These are phyloP conservation scores for Lophius piscatorius DNA, from an alignment of 2,113 vertebrate species.

Conservation along the genomic window DNA sequence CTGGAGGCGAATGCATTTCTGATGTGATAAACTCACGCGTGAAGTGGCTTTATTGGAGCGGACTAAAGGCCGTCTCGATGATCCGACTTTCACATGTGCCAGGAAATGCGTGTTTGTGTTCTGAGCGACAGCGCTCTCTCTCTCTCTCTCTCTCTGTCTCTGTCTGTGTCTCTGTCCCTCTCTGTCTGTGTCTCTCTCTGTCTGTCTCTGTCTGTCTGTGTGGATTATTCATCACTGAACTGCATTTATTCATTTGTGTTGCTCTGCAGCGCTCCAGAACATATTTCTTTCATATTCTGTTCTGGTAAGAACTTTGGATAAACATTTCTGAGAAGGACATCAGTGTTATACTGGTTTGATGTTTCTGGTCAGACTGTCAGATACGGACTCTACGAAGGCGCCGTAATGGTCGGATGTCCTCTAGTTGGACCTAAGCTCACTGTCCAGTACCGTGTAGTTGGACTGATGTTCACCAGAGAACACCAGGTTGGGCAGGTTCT, in stretches of 20 bases:
- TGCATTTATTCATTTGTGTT: constrained; percentile 36
- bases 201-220: constrained; percentile 18
- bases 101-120: too few species aligned
- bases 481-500: too few species aligned
- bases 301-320: constrained; percentile 3
- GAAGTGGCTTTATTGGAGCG: constrained; percentile 45
- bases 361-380: too few species aligned
- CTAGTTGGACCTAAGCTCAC: too few species aligned
- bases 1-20: constrained; percentile 53
- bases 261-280: constrained; percentile 30
- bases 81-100: constrained; percentile 45
- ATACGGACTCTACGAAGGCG: too few species aligned
- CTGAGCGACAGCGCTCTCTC: constrained; percentile 47
- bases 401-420: too few species aligned
- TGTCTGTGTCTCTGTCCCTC: constrained; percentile 39
- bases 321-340: constrained; percentile 3
- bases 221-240: constrained; percentile 61
- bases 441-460: too few species aligned
- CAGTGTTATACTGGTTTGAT: too few species aligned
- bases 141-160: constrained; percentile 34
- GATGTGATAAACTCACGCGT: constrained; percentile 45
- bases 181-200: constrained; percentile 34
- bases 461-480: too few species aligned
- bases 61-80: constrained; percentile 57
- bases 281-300: constrained; percentile 49